Percentiles rank a stretch among this genome's conserved stretches.
Evolutionary conservation across 2,888 invertebrate species (phyloP).

Genomic region (Microplitis manilae): DNA sequence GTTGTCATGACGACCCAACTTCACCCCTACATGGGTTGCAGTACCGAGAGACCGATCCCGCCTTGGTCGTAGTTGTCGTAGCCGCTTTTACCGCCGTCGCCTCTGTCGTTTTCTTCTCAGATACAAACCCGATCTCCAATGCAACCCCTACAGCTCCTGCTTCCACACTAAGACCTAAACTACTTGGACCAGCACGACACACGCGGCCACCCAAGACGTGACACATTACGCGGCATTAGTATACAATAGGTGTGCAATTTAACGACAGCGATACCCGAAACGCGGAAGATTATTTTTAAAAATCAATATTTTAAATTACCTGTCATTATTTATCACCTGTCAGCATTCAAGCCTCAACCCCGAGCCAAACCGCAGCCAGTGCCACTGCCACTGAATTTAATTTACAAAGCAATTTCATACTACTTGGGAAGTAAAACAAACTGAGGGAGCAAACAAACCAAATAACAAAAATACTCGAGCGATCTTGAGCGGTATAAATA

Average conservation of each 20-base stretch:
- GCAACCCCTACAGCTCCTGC: neutral
- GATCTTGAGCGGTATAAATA: too few relatives aligned
- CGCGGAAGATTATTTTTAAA: neutral
- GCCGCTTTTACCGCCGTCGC: conserved; percentile 46
- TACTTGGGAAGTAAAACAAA: too few relatives aligned
- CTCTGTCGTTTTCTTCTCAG: conserved; percentile 38
- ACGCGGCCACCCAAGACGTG: neutral
- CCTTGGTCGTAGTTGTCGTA: conserved; percentile 1
- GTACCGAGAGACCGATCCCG: conserved; percentile 52
- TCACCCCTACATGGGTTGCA: conserved; percentile 47
- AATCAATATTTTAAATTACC: neutral
- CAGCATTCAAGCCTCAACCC: conserved; percentile 23
- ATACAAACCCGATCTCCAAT: conserved; percentile 10
- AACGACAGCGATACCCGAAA: conserved; percentile 5
- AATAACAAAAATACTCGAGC: too few relatives aligned
- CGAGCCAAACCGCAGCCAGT: too few relatives aligned
- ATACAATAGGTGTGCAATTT: neutral
- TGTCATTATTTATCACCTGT: conserved; percentile 33
- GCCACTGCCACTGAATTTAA: too few relatives aligned
- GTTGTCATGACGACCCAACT: conserved; percentile 52
- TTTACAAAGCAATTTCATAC: too few relatives aligned
- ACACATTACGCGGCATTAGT: neutral
- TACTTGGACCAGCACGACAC: neutral
- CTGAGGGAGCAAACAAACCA: neutral
- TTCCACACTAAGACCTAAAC: neutral